phyloP scores from a whole-genome alignment of 2,113 vertebrate species.

The Sebastes fasciatus region DNA sequence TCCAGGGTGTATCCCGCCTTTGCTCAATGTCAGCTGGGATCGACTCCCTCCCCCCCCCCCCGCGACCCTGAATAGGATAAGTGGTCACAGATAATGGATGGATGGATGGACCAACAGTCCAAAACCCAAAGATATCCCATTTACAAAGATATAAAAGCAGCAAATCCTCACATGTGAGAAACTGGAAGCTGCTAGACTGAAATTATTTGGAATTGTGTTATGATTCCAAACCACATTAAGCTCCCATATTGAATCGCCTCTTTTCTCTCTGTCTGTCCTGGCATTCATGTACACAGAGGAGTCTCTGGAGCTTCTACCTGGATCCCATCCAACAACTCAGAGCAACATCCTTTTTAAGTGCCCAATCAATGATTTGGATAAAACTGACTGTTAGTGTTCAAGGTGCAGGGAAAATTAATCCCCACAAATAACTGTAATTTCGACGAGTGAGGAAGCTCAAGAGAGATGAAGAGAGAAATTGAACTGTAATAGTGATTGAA shows the following conservation, averaged over 20 bases:
- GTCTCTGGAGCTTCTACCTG: slow-evolving; percentile 17
- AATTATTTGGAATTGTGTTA: not conserved
- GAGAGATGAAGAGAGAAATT: slow-evolving; percentile 8
- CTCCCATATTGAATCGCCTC: not conserved
- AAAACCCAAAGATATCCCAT: not conserved
- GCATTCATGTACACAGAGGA: not conserved
- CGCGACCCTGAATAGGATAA: no score
- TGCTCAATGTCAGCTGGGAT: no score
- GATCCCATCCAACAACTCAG: slow-evolving; percentile 26
- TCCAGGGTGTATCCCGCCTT: no score
- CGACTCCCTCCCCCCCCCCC: no score
- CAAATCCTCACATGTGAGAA: not conserved
- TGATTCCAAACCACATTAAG: not conserved
- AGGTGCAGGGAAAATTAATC: slow-evolving; percentile 9
- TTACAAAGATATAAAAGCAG: not conserved
- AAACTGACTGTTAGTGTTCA: slow-evolving; percentile 2
- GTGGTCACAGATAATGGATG: no score
- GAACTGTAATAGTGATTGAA: slow-evolving; percentile 31
- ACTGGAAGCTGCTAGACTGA: not conserved
- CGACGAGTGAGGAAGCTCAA: not conserved
- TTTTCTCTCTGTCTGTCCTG: not conserved
- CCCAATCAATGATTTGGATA: slow-evolving; percentile 33
- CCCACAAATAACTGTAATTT: slow-evolving; percentile 26
- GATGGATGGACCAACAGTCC: not conserved
- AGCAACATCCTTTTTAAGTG: slow-evolving; percentile 42